Evolutionary conservation across 2,888 invertebrate genomes (phyloP).

Genomic region (Drosophila rubida): DNA sequence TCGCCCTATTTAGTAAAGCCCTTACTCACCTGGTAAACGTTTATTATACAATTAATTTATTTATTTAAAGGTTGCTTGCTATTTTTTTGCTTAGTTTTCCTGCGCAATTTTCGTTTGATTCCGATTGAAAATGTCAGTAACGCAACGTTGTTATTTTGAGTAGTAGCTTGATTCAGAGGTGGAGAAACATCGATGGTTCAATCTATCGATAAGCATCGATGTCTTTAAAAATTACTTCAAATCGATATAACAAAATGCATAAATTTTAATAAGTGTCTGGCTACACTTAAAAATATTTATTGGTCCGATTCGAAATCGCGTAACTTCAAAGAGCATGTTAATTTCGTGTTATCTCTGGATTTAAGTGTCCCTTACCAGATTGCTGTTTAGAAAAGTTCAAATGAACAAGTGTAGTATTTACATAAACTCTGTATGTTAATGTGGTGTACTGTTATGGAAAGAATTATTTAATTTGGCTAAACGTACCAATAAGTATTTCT

Average conservation of each 20-base stretch:
- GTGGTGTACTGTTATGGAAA: neutral
- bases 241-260: no score
- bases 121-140: constrained; percentile 30
- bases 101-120: constrained; percentile 23
- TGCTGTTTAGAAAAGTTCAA: neutral
- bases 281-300: no score
- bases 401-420: neutral
- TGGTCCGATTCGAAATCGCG: no score
- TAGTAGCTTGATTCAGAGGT: constrained; percentile 12
- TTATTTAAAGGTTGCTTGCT: neutral
- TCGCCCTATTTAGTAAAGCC: constrained; percentile 37
- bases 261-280: no score
- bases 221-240: no score
- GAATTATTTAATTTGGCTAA: no score
- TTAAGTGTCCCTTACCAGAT: no score
- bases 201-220: neutral
- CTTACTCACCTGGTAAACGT: constrained; percentile 53
- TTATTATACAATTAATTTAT: constrained; percentile 11
- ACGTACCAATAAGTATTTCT: no score
- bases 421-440: neutral
- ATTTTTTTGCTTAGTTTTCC: constrained; percentile 2
- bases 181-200: neutral
- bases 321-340: no score
- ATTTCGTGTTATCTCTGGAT: no score
- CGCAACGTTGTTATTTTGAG: constrained; percentile 44